These are phyloP conservation scores for Pseudomyrmex flavicornis DNA, from an alignment of 1,140 invertebrate species.

Conservation along the genomic window DNA sequence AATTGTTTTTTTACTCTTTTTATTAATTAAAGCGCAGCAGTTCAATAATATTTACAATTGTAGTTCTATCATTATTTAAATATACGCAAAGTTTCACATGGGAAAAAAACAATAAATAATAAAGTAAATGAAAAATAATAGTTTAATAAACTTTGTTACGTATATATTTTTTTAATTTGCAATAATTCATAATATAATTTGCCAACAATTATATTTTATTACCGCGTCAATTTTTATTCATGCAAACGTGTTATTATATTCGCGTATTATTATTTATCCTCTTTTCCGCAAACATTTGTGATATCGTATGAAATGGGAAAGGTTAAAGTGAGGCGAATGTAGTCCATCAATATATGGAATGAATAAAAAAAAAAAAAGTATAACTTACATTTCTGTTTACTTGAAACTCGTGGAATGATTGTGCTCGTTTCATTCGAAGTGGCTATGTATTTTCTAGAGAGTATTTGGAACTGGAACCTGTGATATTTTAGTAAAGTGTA, in stretches of 20 bases:
- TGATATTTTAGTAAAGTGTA: neutral
- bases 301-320: neutral
- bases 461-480: conserved; percentile 2
- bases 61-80: too few relatives aligned
- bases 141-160: too few relatives aligned
- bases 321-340: neutral
- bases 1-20: neutral
- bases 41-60: too few relatives aligned
- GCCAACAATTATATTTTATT: too few relatives aligned
- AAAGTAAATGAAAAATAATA: too few relatives aligned
- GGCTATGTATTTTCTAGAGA: neutral
- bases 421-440: neutral
- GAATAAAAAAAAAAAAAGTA: neutral
- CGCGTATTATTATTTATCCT: neutral
- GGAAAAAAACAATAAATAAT: too few relatives aligned
- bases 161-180: too few relatives aligned
- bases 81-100: too few relatives aligned
- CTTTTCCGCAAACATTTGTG: neutral
- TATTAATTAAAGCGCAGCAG: neutral
- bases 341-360: neutral
- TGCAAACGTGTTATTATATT: too few relatives aligned
- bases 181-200: too few relatives aligned
- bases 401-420: neutral
- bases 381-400: neutral
- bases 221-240: too few relatives aligned